Evolutionary conservation across 2,113 vertebrate genomes (phyloP), one percentile per base, ranked within the genome.

Genomic region (Proteles cristata): DNA sequence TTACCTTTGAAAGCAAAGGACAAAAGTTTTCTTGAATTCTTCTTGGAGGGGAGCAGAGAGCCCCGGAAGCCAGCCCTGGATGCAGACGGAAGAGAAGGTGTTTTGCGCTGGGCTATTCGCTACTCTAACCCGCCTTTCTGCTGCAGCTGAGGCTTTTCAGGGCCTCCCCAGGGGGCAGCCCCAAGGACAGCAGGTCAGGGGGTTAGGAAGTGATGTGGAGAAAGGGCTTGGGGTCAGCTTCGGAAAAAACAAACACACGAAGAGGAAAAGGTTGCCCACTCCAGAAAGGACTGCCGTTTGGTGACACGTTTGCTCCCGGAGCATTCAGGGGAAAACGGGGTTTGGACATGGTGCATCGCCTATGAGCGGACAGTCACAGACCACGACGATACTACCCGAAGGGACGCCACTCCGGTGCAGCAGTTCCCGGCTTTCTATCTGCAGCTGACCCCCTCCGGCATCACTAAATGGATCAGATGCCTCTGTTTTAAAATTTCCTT

Each of bases 271-370:
- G 76, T 71, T 77, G 23, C 43, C 88, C 43, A 66, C 45, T 90
- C 66, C 17, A 88, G 77, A 88, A 2, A n/a, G 33, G n/a, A 86
- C 89, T 91, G 79, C 87, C 89, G 43, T 96, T 97, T 91, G 74
- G 81, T 94, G 94, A 88, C 39, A 91, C 58, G 68, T 94, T 81
- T 97, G 93, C 45, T 96, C 88, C 93, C n/a, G 2, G 21, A 88
- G 65, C 94, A 31, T 93, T 96, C 81, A 73, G 61, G 16, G 19
- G 61, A 17, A 85, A 96, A 94, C 0, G 25, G 33, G 48, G 28
- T 86, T 94, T 84, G 96, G 87, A 96, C 82, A 88, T 35, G 1
- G 0, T 7, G n/a, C 25, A 0, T 80, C 31, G 16, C 83, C 76
- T 92, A 0, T 80, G 58, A 96, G 45, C 19, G 66, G 66, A 88